Conservation (phyloP, 2,888 invertebrate species). For the Apocheima hispidaria region DNA sequence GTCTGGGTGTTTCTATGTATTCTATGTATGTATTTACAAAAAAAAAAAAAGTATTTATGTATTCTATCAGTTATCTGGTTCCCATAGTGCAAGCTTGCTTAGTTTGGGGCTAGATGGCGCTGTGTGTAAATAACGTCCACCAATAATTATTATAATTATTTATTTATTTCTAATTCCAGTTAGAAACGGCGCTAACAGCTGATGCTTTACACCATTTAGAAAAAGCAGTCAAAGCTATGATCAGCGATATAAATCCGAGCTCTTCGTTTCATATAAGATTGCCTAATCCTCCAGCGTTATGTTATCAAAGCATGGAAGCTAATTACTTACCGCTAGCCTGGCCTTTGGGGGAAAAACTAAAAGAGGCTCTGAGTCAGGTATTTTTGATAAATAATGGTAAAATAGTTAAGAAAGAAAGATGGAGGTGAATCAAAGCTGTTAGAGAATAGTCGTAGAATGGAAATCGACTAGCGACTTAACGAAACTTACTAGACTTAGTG, state of each 20-base stretch:
- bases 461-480: not conserved
- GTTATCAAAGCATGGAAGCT: conserved; percentile 88
- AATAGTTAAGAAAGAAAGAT: no score
- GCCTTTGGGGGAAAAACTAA: conserved; percentile 61
- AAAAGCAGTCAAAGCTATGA: conserved; percentile 65
- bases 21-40: no score
- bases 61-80: no score
- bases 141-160: not conserved
- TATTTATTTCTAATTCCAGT: conserved; percentile 55
- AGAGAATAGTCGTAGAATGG: not conserved
- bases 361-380: conserved; percentile 62
- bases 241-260: conserved; percentile 4
- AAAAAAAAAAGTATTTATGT: no score
- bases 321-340: conserved; percentile 65
- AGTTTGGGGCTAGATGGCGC: no score
- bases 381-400: not conserved
- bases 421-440: not conserved
- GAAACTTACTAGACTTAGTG: no score
- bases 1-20: no score
- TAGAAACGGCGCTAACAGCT: conserved; percentile 71
- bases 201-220: conserved; percentile 77
- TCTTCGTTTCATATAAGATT: not conserved
- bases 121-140: no score
- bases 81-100: no score
- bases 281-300: conserved; percentile 84